A percentile compares a stretch with the other conserved stretches of the same genome.
phyloP scores from a whole-genome alignment of 2,888 invertebrate species.

The Plebejus argus region DNA sequence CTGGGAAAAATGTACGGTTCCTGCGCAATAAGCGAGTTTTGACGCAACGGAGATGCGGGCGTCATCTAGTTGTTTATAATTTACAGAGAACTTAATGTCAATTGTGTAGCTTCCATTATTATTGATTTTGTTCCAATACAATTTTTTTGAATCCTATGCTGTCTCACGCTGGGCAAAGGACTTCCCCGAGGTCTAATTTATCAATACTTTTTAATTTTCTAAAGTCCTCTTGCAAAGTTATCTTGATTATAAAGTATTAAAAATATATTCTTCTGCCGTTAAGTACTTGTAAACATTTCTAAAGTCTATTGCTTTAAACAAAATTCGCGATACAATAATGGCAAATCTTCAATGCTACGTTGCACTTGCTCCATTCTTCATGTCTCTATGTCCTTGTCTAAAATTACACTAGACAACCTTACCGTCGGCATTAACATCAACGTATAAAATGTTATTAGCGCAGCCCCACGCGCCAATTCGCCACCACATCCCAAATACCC shows the following conservation, averaged over 20 bases:
- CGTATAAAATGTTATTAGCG: constrained; percentile 4
- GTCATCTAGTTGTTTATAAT: not conserved
- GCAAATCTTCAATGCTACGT: constrained; percentile 11
- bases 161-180: too few relatives aligned
- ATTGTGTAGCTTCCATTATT: not conserved
- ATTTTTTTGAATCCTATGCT: too few relatives aligned
- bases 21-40: too few relatives aligned
- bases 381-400: constrained; percentile 1
- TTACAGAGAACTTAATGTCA: not conserved
- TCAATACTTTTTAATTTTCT: too few relatives aligned
- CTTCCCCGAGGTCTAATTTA: too few relatives aligned
- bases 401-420: constrained; percentile 19
- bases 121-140: not conserved
- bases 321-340: not conserved
- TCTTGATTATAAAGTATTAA: too few relatives aligned
- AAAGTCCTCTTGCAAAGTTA: too few relatives aligned
- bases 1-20: too few relatives aligned
- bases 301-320: not conserved
- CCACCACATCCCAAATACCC: constrained; percentile 33
- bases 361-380: constrained; percentile 6
- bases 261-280: too few relatives aligned
- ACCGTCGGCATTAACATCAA: constrained; percentile 17
- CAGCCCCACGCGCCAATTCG: not conserved
- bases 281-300: too few relatives aligned
- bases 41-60: too few relatives aligned